These are phyloP conservation scores for Idaea dimidiata DNA, from an alignment of 2,888 invertebrate genomes.

Conservation along the genomic window DNA sequence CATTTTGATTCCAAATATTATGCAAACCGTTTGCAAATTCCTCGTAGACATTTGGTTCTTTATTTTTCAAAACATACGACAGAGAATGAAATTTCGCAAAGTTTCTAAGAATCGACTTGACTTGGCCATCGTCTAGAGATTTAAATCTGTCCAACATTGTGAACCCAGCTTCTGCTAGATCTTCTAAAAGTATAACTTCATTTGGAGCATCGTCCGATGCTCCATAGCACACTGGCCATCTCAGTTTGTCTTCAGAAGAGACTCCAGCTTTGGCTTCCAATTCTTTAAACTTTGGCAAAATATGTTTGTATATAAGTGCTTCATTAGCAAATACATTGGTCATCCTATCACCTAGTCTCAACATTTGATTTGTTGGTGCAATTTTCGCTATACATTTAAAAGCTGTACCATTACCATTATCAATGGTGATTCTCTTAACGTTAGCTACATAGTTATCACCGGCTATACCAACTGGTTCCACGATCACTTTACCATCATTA, in stretches of 20 bases:
- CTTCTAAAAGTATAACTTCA: slow-evolving; percentile 49
- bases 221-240: slow-evolving; percentile 43
- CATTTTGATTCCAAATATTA: slow-evolving; percentile 20
- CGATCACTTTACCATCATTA: slow-evolving; percentile 16
- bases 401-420: slow-evolving; percentile 25
- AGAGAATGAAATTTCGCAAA: slow-evolving; percentile 41
- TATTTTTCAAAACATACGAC: slow-evolving; percentile 38
- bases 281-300: slow-evolving; percentile 39
- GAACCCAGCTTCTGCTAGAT: slow-evolving; percentile 34
- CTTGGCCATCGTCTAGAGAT: slow-evolving; percentile 31
- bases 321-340: slow-evolving; percentile 39
- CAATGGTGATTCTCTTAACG: slow-evolving; percentile 32
- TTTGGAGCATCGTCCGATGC: slow-evolving; percentile 30
- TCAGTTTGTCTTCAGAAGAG: slow-evolving; percentile 33
- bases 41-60: slow-evolving; percentile 31
- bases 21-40: slow-evolving; percentile 22
- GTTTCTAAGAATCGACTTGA: slow-evolving; percentile 36
- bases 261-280: slow-evolving; percentile 32
- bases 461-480: slow-evolving; percentile 29
- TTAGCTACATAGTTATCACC: slow-evolving; percentile 39
- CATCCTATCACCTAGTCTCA: slow-evolving; percentile 24
- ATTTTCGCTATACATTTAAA: slow-evolving; percentile 46
- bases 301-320: slow-evolving; percentile 37
- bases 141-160: slow-evolving; percentile 37
- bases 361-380: slow-evolving; percentile 30